Evolutionary conservation across 2,888 invertebrate species (phyloP), one percentile per base, ranked within the genome.

Genomic region (Gari tellinella): DNA sequence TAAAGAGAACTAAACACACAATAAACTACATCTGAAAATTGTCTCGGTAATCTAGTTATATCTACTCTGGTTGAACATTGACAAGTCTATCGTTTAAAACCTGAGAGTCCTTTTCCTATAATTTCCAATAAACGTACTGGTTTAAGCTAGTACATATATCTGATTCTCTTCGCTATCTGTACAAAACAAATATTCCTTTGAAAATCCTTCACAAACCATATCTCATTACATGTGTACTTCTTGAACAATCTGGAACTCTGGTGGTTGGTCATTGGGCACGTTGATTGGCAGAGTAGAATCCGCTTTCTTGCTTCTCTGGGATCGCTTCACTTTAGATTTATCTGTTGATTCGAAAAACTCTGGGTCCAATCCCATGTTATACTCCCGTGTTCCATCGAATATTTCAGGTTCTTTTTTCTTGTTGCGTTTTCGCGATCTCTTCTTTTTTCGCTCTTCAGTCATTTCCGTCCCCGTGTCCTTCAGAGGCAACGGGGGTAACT

Each of bases 321-420:
- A 85, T 26, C 80, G 69, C 55, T 84, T 85, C 15, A 85, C 76
- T 60, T 72, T 84, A 3, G 82, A 69, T 61, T 86, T 86, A 40
- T 81, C 75, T 7, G 72, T 68, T 0, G 80, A 66, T 8, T 75
- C 68, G 61, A 80, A 86, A 67, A 86, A 86, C 21, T 80, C 80
- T 1, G 80, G 74, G 25, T 83, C 84, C 14, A 75, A 74, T 23
- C 80, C 74, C 73, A 80, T 82, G 21, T 86, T 84, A 60, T 84
- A 86, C 21, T 83, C 78, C 37, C 63, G 63, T 2, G 86, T 85
- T 8, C 86, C 86, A 55, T 86, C 86, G 57, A 79, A 86, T 38
- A 84, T 81, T 48, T 84, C 85, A 8, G 66, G 74, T 26, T 79
- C 82, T 51, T 82, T 82, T 15, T 73, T 73, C 63, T 82, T 83